Base-by-base conservation (phyloP, 2,888 invertebrate genomes). In the Caenorhabditis sp. region DNA sequence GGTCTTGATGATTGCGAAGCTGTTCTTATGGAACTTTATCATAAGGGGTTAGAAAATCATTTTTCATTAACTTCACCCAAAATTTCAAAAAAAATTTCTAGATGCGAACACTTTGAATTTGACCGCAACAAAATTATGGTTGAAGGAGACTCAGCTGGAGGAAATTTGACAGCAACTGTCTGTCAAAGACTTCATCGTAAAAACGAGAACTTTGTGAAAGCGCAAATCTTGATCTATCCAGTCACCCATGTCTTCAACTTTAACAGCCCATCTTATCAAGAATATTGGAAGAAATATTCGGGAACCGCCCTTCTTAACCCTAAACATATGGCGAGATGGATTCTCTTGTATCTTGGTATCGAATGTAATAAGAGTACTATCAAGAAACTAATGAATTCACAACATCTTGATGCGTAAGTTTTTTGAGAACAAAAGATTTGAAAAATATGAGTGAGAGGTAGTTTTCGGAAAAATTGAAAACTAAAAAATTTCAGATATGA, bases 221-320 rank as follows among this genome's bases (percentile, higher is more conserved):
- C 86, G 63, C 88, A 89, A 78, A 78, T 89, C 24, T 81, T 89
- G 21, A 87, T 89, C 63, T 89, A 89, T 76, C 89, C 89, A 1
- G 86, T 88, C 4, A 82, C 88, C n/a, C 88, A 89, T 69, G 82
- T 87, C 54, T 75, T 88, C 61, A 87, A 88, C 76, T 88, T 89
- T 69, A 76, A 74, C 3, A 74, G 80, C 6, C 77, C 84, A n/a
- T 84, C 86, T 10, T 84, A 83, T 66, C 81, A 82, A 58, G 77
- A 81, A 50, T 84, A 86, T 68, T 82, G 83, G 78, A 69, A 69
- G 27, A 67, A 66, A 37, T 74, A 76, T 62, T 81, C 78, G 10
- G 79, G 76, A 19, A 78, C 78, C 0, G 79, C 77, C 5, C 67
- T 81, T 3, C 54, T 82, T 27, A 80, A 78, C 54, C 81, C 82